phyloP scores from a whole-genome alignment of 2,797 vertebrate genomes.

The Phrynocephalus forsythii region DNA sequence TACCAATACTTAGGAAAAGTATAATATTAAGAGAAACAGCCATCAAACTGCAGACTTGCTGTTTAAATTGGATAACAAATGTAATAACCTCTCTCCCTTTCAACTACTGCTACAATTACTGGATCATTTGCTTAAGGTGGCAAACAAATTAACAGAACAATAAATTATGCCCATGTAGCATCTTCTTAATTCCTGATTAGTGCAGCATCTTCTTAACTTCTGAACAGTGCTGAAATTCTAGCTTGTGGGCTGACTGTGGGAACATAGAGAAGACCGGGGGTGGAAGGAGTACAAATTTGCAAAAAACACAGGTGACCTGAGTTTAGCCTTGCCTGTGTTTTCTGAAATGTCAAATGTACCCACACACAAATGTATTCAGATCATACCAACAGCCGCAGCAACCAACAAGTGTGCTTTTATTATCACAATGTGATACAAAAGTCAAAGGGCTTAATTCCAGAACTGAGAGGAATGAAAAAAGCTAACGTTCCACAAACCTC shows the following conservation, averaged over 20 bases:
- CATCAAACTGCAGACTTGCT: background rate
- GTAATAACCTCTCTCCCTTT: slow-evolving; percentile 4
- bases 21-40: background rate
- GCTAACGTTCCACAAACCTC: slow-evolving; percentile 68
- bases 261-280: slow-evolving; percentile 31
- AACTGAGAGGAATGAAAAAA: slow-evolving; percentile 68
- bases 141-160: slow-evolving; percentile 28
- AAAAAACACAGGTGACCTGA: slow-evolving; percentile 65
- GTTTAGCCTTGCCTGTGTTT: slow-evolving; percentile 56
- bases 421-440: slow-evolving; percentile 63
- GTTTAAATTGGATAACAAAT: background rate
- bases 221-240: slow-evolving; percentile 24
- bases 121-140: background rate
- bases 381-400: slow-evolving; percentile 43
- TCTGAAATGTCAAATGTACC: slow-evolving; percentile 68
- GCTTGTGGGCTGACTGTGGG: slow-evolving; percentile 36
- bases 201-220: slow-evolving; percentile 13
- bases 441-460: slow-evolving; percentile 69
- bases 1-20: background rate
- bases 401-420: slow-evolving; percentile 70
- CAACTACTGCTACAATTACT: background rate
- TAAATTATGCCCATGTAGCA: slow-evolving; percentile 16
- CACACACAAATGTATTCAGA: slow-evolving; percentile 60
- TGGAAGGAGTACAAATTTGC: slow-evolving; percentile 33
- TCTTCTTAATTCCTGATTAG: too few relatives aligned